Base-by-base conservation (phyloP, 2,113 vertebrate genomes). In the Bufo bufo region DNA sequence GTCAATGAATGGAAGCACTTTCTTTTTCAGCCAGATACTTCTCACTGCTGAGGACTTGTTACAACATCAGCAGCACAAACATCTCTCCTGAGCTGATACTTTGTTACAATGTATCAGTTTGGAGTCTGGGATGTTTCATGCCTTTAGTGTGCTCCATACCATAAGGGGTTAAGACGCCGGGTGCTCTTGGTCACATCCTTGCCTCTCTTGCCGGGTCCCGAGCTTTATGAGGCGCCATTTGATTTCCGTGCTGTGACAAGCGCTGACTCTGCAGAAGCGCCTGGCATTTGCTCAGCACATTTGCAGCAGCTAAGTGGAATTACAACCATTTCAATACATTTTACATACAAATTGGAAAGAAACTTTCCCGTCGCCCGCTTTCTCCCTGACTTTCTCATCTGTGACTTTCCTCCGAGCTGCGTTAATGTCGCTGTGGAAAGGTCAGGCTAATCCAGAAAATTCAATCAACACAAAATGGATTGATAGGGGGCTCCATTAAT, bases 171-270 rank as follows among this genome's bases (percentile, higher is more conserved):
- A 87, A 87, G 9, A n/a, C 19, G 19, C 91, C 90, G 86, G 90
- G 90, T 9, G 4, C 19, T 19, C 91, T 89, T 89, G 91, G 91
- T 82, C 91, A 91, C 47, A 11, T 43, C 89, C 90, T 77, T 33
- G 8, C 45, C 85, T 87, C 91, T 92, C 85, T 90, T 90, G 90
- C 66, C 82, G 63, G 6, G 19, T 19, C 63, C 81, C 16, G 61
- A 50, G 89, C 86, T 92, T 93, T 93, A 93, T 0, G 54, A 93
- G 88, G 86, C 88, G 91, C 86, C 91, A 91, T 91, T 90, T 83
- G 89, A 90, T 89, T 93, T 92, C 84, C 84, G 85, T 84, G 77
- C 82, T 85, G 89, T 92, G 85, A 84, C 90, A 85, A 86, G 58
- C 89, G 91, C 91, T 94, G 92, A 91, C 90, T 90, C 74, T 69